Percentiles rank a stretch among this genome's conserved stretches.
Evolutionary conservation across 2,797 vertebrate species (phyloP).

Genomic region (Dromococcyx pavoninus): DNA sequence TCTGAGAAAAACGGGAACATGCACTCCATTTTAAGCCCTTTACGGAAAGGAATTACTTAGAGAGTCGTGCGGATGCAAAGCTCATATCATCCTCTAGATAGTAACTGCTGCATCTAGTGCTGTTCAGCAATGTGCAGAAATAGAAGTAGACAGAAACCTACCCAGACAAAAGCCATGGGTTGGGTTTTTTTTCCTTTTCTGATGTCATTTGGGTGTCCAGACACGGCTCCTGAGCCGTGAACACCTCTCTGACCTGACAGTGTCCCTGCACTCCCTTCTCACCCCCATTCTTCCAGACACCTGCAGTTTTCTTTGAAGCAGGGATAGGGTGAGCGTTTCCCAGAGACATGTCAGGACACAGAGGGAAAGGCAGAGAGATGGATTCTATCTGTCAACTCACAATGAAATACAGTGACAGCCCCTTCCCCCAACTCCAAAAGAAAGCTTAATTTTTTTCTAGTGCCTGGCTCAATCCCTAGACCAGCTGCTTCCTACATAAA

Average conservation of each 20-base stretch:
- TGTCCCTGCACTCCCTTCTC: not conserved
- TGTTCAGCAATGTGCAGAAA: constrained; percentile 56
- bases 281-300: not conserved
- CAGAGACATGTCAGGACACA: constrained; percentile 23
- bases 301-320: constrained; percentile 49
- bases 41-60: constrained; percentile 38
- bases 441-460: constrained; percentile 18
- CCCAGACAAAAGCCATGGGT: not conserved
- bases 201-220: not conserved
- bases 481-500: constrained; percentile 70
- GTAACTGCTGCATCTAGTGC: constrained; percentile 7
- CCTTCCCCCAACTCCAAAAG: not conserved
- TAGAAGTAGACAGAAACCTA: constrained; percentile 24
- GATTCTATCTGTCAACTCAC: constrained; percentile 30
- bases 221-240: not conserved
- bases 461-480: constrained; percentile 41
- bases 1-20: constrained; percentile 47
- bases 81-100: constrained; percentile 21
- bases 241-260: not conserved
- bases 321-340: not conserved
- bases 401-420: constrained; percentile 30
- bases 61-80: not conserved
- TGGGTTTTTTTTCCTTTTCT: not conserved
- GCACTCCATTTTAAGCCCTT: constrained; percentile 43
- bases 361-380: constrained; percentile 20